A percentile compares a stretch with the other conserved stretches of the same genome.
These are phyloP conservation scores for Galerucella calmariensis DNA, from an alignment of 2,888 invertebrate genomes.

Conservation along the genomic window DNA sequence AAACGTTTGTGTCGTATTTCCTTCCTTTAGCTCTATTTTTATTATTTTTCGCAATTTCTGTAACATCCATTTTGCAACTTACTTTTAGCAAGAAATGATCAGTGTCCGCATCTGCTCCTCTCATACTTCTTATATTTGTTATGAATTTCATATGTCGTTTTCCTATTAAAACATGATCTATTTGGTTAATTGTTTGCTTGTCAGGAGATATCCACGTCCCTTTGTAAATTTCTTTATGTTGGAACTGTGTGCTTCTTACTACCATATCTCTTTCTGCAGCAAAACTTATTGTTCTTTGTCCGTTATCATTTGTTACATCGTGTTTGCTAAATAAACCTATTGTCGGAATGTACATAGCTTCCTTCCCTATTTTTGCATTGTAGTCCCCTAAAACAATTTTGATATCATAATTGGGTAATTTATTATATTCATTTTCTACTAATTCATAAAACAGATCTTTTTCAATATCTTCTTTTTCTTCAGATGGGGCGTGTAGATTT, in stretches of 20 bases:
- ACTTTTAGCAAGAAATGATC: too few species aligned
- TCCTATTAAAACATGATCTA: too few species aligned
- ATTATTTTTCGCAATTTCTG: too few species aligned
- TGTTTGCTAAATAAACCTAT: background rate
- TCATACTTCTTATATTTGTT: too few species aligned
- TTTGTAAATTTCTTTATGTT: constrained; percentile 16
- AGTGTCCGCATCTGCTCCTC: too few species aligned
- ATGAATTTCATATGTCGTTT: too few species aligned
- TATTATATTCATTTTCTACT: constrained; percentile 11
- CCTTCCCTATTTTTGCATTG: constrained; percentile 7
- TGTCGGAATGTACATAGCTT: background rate
- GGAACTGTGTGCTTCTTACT: constrained; percentile 13
- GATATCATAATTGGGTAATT: constrained; percentile 19
- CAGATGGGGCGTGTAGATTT: constrained; percentile 6
- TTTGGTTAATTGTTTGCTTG: background rate
- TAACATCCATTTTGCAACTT: background rate
- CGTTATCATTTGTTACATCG: background rate
- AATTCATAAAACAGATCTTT: constrained; percentile 7
- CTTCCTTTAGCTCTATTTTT: too few species aligned
- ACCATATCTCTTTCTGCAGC: constrained; percentile 8
- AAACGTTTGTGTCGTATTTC: too few species aligned
- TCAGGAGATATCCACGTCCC: constrained; percentile 12
- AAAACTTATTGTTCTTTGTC: constrained; percentile 4
- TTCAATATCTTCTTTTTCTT: constrained; percentile 8
- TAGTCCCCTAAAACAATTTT: constrained; percentile 1